Evolutionary conservation across 2,113 vertebrate species (phyloP), one percentile per base, ranked within the genome.

Genomic region (Lutjanus erythropterus): DNA sequence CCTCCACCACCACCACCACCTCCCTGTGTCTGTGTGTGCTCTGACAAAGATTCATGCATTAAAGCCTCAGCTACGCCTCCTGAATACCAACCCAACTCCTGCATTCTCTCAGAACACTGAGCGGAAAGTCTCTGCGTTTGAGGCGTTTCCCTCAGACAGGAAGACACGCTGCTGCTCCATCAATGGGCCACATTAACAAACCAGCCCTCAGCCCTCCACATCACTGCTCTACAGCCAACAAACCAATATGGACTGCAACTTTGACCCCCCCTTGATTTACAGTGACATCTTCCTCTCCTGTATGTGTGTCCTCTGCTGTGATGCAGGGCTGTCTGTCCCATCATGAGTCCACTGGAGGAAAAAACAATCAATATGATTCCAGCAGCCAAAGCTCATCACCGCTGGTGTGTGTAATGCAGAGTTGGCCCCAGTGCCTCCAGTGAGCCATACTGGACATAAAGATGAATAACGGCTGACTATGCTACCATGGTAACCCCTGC

Each of bases 401-500:
- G 21, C 6, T 0, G 4, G 23, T n/a, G 46, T 76, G 49, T 47
- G 21, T n/a, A 25, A 23, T 29, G 39, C 41, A 58, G 59, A 29
- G n/a, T 55, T 67, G 16, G 68, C 67, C 49, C 8, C 59, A 18
- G 23, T 21, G 62, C 46, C 73, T 61, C 62, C 71, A 59, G 60
- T 77, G 67, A 79, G 53, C 31, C 42, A 33, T 35, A 61, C 55
- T 50, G 68, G 52, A 77, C 67, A 86, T 80, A 71, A 77, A 81
- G 55, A 73, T 77, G 61, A 88, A 39, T 72, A 67, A 81, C 56
- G 65, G 73, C 77, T 72, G 78, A 83, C 70, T 56, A 19, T 50
- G 87, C 84, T 89, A 27, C 85, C 74, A 90, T 89, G 74, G 89
- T 56, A 85, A 88, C 82, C 41, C 21, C 19, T 78, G n/a, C n/a